These are phyloP conservation scores for Grammomys surdaster DNA, from an alignment of 2,113 vertebrate genomes.

Conservation along the genomic window DNA sequence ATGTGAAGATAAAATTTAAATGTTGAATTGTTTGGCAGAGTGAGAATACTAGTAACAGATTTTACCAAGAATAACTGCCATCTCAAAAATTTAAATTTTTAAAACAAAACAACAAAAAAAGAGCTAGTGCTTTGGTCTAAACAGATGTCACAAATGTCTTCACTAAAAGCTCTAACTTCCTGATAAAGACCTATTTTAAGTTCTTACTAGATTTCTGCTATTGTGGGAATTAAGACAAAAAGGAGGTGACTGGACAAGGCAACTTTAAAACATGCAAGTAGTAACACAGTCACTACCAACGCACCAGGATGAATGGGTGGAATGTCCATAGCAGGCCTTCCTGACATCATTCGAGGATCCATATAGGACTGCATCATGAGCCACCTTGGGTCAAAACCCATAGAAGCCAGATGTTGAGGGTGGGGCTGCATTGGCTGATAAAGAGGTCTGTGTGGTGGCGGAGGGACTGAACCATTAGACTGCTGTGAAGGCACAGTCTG, in stretches of 20 bases:
- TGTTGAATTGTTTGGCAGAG: neutral
- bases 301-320: conserved; percentile 94
- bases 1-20: conserved; percentile 51
- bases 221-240: conserved; percentile 22
- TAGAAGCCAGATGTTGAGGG: conserved; percentile 96
- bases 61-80: neutral
- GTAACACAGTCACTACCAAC: neutral
- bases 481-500: conserved; percentile 92
- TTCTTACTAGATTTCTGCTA: neutral
- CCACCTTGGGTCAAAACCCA: conserved; percentile 99
- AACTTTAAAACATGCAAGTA: neutral
- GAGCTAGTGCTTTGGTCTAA: neutral
- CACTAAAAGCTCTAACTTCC: neutral
- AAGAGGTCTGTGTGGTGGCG: conserved; percentile 94
- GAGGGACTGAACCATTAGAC: conserved; percentile 90
- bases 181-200: conserved; percentile 23
- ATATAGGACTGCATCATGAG: conserved; percentile 99
- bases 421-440: conserved; percentile 97
- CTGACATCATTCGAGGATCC: conserved; percentile 98
- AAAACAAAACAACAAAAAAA: neutral
- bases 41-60: neutral
- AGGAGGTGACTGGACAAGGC: neutral
- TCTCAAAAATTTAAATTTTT: conserved; percentile 32
- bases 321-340: conserved; percentile 95
- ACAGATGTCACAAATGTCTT: neutral